Base-by-base conservation (phyloP, 2,797 vertebrate species). In the Parauchenoglanis punctatus region DNA sequence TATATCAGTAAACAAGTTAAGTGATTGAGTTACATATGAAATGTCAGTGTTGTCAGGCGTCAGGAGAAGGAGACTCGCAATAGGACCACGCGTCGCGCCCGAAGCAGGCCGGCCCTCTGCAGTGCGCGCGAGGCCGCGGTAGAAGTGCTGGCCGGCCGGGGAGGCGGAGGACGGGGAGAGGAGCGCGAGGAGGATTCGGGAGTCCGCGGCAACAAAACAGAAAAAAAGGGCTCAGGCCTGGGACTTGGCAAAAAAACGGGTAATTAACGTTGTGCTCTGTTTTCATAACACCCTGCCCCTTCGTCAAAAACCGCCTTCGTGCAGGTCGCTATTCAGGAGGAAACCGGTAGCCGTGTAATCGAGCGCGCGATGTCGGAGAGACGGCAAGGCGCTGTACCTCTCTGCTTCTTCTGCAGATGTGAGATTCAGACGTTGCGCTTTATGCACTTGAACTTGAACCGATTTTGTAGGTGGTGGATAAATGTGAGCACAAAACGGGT, bases 91-190 rank as follows among this genome's bases (percentile, higher is more conserved):
- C 25, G 91, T 91, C 88, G 88, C 83, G 18, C 68, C 56, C 31
- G 70, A 25, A 70, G 78, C 89, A 87, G 78, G 90, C 91, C 76
- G 77, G 77, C 78, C 20, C 90, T 93, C 94, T 95, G 96, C 96
- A 96, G 95, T 92, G 92, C 91, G 94, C 94, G 93, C 94, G 92
- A 94, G 93, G 95, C 95, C 95, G 96, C 96, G 95, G 95, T 95
- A 95, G 88, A 93, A 94, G 95, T 92, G 95, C 93, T 96, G 94
- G 95, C 96, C 95, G 96, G 96, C 96, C 93, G 95, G 94, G 96
- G 96, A 95, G 96, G 96, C 89, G 96, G 96, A 95, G 97, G 96
- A 96, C 95, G 96, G 95, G 96, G 96, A 95, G 94, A 96, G 94
- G 94, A 95, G 95, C 96, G 94, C 95, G 96, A 96, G 95, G 95